These are phyloP conservation scores for Paraescarpia echinospica DNA, from an alignment of 1,140 invertebrate species.

Conservation along the genomic window DNA sequence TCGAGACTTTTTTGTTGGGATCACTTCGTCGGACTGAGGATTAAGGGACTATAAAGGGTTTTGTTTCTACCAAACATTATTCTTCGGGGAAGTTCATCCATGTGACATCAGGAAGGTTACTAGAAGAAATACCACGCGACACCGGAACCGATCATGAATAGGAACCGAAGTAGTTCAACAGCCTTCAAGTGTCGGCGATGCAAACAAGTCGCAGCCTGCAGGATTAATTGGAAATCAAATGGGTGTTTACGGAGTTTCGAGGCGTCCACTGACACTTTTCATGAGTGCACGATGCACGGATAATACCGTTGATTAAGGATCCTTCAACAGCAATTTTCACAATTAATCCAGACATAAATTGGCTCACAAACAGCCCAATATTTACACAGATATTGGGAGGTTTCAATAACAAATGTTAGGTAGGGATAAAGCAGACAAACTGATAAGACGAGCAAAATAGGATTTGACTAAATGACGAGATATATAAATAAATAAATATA, in stretches of 20 bases:
- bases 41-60: too few relatives aligned
- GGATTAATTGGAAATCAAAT: neutral
- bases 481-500: too few relatives aligned
- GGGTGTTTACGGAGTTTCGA: neutral
- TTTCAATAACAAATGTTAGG: neutral
- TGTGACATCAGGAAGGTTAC: neutral
- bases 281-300: neutral
- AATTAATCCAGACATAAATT: neutral
- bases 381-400: neutral
- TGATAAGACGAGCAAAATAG: too few relatives aligned
- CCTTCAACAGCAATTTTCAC: neutral
- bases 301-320: neutral
- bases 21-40: too few relatives aligned
- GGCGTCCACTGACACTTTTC: neutral
- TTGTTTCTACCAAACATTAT: neutral
- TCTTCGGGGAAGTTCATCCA: neutral
- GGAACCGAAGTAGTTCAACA: neutral
- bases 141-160: neutral
- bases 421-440: too few relatives aligned
- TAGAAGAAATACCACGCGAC: neutral
- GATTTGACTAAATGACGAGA: too few relatives aligned
- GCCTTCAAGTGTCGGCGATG: neutral
- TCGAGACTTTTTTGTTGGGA: too few relatives aligned
- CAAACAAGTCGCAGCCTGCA: neutral
- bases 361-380: neutral